Base-by-base conservation (phyloP, 92 coral and sea anemone genomes). In the Umimayanthus kanabou region DNA sequence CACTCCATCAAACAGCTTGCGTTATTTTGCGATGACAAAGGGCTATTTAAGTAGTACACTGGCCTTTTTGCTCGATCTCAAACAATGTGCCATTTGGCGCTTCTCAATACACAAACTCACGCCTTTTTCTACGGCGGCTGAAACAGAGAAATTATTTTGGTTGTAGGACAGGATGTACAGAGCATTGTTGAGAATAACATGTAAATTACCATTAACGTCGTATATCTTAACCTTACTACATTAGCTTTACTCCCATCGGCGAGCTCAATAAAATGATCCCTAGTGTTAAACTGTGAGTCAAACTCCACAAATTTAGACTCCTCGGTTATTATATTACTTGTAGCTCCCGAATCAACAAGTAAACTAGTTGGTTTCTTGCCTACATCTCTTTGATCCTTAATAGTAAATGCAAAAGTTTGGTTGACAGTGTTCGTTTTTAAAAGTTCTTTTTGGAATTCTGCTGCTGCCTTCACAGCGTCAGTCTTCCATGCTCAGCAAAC, bases 181-280 rank as follows among this genome's bases (percentile, higher is more conserved):
- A 39, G n/a, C n/a, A n/a, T n/a, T n/a, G n/a, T n/a, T n/a, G n/a
- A 39, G 2, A 39, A 39, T 4, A 4, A 2, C 42, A 39, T 39
- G 42, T 39, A 39, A 39, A 39, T 39, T 39, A 39, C 42, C 42
- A 39, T 39, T 39, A 39, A 39, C 42, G 42, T 39, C 42, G 42
- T 39, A 39, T 39, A 39, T 2, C 42, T 39, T 39, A 39, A 39
- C 42, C 42, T 33, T 6, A 81, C 90, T 64, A 90, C 88, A 65
- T 80, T 87, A 81, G 93, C 73, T 72, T 82, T 82, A 53, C 84
- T 87, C 25, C 90, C 90, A 88, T 91, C 88, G 5, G 93, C 89
- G 76, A 84, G 39, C 29, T 87, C 90, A 49, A 76, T 88, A 25
- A 30, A 87, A 55, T 91, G 93, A 14, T 84, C 78, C 14, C 78